Evolutionary conservation across 2,888 invertebrate species (phyloP), one percentile per base, ranked within the genome.

Genomic region (Ophion costatus): DNA sequence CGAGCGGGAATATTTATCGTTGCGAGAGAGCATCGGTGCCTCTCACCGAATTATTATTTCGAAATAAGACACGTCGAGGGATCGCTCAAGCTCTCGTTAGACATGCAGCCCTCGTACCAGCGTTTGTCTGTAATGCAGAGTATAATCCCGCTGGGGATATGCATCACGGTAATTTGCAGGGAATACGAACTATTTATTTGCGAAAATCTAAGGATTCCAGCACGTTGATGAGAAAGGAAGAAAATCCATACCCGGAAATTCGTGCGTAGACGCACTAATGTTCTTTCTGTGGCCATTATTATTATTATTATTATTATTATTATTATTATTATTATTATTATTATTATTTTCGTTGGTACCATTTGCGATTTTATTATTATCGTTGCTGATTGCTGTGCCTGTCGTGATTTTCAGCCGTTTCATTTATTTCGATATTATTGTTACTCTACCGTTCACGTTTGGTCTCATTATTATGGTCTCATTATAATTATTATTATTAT

Each of bases 1-100:
- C 67, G 11, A 11, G 24, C 22, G 0, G 64, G 75, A 45, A 67
- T 71, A 67, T 20, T 64, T 63, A 51, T 76, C 38, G 33, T 20
- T 22, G 20, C 56, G 22, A 59, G 66, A 81, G 51, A 51, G 33
- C 11, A 33, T 75, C 42, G 11, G 69, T 57, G 75, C 80, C 82
- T 85, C 74, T 80, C 80, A 77, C 82, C 73, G 61, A 80, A 80
- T 80, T 42, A 80, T 80, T 73, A 69, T 85, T 82, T 85, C 56
- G 69, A 56, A 85, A 82, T 80, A 70, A 67, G 10, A 11, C 29
- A 71, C 59, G 45, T 71, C 71, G 73, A 20, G 17, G 61, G 51
- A 59, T 57, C 70, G 67, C 61, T 67, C 71, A 61, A 61, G 64
- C 33, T 61, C 24, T 74, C 63, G 75, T 82, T 82, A 77, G 24